A percentile compares a stretch with the other conserved stretches of the same genome.
phyloP scores from a whole-genome alignment of 2,797 vertebrate species.

The Parambassis ranga region DNA sequence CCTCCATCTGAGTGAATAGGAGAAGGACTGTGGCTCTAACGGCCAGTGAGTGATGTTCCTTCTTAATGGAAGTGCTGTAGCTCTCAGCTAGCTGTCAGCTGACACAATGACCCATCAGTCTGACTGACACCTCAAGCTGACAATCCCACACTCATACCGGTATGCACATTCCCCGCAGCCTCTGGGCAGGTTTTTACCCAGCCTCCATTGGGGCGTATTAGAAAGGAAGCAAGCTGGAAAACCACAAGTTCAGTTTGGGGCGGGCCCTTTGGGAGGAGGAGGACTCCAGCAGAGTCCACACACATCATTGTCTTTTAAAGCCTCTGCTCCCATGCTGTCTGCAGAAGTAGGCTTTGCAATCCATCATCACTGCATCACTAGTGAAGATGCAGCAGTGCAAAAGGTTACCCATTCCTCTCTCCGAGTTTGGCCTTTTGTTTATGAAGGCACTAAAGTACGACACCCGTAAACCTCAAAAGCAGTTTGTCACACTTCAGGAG shows the following conservation, averaged over 20 bases:
- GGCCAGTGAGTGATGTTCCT: conserved; percentile 55
- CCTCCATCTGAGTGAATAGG: conserved; percentile 15
- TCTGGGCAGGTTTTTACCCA: conserved; percentile 1
- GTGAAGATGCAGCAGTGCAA: conserved; percentile 34
- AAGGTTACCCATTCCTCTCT: conserved; percentile 35
- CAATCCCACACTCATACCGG: conserved; percentile 40
- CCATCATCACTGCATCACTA: conserved; percentile 42
- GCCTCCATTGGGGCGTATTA: not conserved
- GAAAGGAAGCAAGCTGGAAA: conserved; percentile 12
- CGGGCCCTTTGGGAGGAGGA: not conserved
- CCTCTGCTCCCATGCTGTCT: conserved; percentile 20
- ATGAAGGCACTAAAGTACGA: conserved; percentile 20
- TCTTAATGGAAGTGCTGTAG: conserved; percentile 67
- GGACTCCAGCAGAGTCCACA: conserved; percentile 6
- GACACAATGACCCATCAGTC: conserved; percentile 58
- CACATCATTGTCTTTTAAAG: conserved; percentile 36
- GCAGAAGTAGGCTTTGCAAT: conserved; percentile 33
- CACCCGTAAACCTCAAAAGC: conserved; percentile 15
- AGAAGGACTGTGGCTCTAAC: conserved; percentile 25
- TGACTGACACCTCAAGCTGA: conserved; percentile 61
- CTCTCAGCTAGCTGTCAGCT: conserved; percentile 63
- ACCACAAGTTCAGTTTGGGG: not conserved
- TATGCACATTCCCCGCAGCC: not conserved
- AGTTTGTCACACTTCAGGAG: conserved; percentile 56
- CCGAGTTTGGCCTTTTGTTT: conserved; percentile 46